phyloP scores from a whole-genome alignment of 53 echinoderm and acorn worm genomes.

The Henricia sp. region DNA sequence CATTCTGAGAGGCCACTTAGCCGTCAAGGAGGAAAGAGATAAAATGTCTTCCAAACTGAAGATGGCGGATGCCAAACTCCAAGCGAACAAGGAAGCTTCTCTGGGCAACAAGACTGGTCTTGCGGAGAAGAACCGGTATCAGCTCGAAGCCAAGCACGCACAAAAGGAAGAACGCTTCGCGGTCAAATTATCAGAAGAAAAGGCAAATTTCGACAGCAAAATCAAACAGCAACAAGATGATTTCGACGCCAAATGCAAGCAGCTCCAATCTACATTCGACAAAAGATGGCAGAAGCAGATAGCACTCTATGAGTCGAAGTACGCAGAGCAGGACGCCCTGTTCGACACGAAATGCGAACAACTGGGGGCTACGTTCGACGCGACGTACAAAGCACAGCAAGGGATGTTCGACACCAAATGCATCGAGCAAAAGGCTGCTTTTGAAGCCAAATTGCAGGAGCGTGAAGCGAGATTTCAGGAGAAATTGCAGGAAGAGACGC shows the following conservation, averaged over 20 bases:
- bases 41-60: conserved; percentile 2
- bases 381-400: conserved; percentile 6
- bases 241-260: not conserved
- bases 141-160: not conserved
- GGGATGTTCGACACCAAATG: not conserved
- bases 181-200: not conserved
- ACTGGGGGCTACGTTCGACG: conserved; percentile 11
- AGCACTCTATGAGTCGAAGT: not conserved
- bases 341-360: not conserved
- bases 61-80: not conserved
- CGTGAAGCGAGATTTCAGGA: conserved; percentile 18
- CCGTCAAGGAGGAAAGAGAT: conserved; percentile 1
- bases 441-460: conserved; percentile 11
- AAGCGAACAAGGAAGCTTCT: not conserved
- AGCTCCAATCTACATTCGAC: conserved; percentile 2
- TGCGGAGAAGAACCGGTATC: not conserved
- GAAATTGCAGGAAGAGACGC: conserved; percentile 3
- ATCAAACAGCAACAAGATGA: not conserved
- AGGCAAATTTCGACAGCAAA: not conserved
- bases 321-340: not conserved
- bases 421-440: not conserved
- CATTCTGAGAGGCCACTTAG: not conserved
- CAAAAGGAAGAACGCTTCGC: conserved; percentile 1
- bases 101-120: not conserved
- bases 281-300: not conserved